These are phyloP conservation scores for Liodrosophila aerea DNA, from an alignment of 2,888 invertebrate genomes.

Conservation along the genomic window DNA sequence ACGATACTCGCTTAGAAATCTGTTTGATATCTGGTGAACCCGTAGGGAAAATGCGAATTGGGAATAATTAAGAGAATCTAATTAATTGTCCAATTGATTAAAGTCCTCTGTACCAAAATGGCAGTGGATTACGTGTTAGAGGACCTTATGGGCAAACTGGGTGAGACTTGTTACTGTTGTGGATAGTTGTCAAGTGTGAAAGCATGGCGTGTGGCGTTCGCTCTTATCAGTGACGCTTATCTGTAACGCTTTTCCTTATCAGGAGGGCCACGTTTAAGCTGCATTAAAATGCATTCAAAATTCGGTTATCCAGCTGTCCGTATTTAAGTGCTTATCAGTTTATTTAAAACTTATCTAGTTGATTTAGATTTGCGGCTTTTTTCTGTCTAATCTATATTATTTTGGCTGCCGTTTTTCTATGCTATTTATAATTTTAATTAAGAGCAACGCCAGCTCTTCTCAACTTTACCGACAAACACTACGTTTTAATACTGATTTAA, in stretches of 20 bases:
- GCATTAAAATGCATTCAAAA: constrained; percentile 7
- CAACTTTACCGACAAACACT: neutral
- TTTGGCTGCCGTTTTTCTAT: neutral
- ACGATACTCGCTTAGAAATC: neutral
- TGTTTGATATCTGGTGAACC: neutral
- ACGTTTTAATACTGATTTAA: constrained; percentile 56
- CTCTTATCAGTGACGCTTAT: constrained; percentile 56
- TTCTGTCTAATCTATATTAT: neutral
- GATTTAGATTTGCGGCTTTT: constrained; percentile 5
- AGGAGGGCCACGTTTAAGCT: constrained; percentile 6
- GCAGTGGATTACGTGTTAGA: constrained; percentile 86
- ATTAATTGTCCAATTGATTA: neutral
- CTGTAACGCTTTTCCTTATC: constrained; percentile 39
- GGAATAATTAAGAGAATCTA: constrained; percentile 6
- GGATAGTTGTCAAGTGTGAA: neutral
- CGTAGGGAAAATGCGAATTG: constrained; percentile 24
- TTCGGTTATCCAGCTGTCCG: constrained; percentile 26
- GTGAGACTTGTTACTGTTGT: constrained; percentile 81
- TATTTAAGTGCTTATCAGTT: constrained; percentile 1
- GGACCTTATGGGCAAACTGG: constrained; percentile 87
- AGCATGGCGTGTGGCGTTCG: constrained; percentile 3
- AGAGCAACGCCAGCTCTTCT: neutral
- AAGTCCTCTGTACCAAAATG: constrained; percentile 79
- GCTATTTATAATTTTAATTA: neutral
- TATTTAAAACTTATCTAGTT: constrained; percentile 8